These are phyloP conservation scores for Dendrolimus houi DNA, from an alignment of 2,888 invertebrate species.

Conservation along the genomic window DNA sequence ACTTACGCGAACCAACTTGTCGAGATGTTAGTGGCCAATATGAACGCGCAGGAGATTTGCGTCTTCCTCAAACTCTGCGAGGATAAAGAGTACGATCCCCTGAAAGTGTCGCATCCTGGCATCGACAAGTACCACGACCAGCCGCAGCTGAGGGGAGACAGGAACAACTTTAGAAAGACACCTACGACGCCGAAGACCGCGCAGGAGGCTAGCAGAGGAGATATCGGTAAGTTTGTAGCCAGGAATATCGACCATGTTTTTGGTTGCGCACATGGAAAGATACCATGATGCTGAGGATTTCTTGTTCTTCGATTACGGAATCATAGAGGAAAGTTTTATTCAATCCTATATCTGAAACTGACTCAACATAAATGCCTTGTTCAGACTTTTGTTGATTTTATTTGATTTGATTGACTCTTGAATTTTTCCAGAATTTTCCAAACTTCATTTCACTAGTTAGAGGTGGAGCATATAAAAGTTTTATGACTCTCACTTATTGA, in stretches of 20 bases:
- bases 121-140: constrained; percentile 53
- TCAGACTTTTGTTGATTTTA: no score
- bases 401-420: no score
- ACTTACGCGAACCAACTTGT: constrained; percentile 85
- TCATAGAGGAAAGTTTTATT: no score
- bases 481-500: no score
- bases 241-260: not conserved
- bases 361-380: no score
- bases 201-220: constrained; percentile 30
- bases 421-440: no score
- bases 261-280: no score
- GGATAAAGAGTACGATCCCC: constrained; percentile 48
- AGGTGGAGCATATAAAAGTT: no score
- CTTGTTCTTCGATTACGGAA: no score
- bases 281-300: no score
- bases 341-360: no score
- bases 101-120: constrained; percentile 30
- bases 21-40: constrained; percentile 86
- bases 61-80: constrained; percentile 84
- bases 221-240: constrained; percentile 38
- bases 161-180: constrained; percentile 46
- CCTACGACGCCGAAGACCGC: constrained; percentile 44
- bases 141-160: constrained; percentile 47
- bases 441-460: no score
- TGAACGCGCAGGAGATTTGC: constrained; percentile 82